Evolutionary conservation across 2,797 vertebrate species (phyloP).

Genomic region (Microctenopoma steveboyesi): DNA sequence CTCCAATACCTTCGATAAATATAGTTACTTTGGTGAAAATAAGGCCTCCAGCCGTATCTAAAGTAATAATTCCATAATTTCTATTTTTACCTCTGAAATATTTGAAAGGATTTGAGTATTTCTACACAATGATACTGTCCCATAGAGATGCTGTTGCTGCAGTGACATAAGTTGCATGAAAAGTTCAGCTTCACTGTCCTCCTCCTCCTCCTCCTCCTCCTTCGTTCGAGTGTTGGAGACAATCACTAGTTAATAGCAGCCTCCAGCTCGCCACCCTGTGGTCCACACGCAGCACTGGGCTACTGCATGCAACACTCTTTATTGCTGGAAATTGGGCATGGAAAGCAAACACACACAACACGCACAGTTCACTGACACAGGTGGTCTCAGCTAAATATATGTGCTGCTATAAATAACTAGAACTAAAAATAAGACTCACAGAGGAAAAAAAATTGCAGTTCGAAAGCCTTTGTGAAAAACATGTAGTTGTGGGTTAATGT

Average conservation of each 20-base stretch:
- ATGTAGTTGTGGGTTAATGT: constrained; percentile 60
- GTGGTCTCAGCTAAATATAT: constrained; percentile 77
- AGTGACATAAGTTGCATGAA: constrained; percentile 3
- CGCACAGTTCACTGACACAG: constrained; percentile 70
- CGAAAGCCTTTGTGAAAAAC: constrained; percentile 47
- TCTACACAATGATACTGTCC: not conserved
- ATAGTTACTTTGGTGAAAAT: too few species aligned
- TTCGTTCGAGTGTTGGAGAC: constrained; percentile 9
- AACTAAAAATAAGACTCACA: constrained; percentile 62
- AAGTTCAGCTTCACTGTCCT: constrained; percentile 9
- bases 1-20: too few species aligned
- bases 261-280: constrained; percentile 85
- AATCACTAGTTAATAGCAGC: constrained; percentile 37
- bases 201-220: not conserved
- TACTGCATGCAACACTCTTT: constrained; percentile 61
- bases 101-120: too few species aligned
- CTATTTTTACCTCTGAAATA: too few species aligned
- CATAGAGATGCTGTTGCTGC: constrained; percentile 11
- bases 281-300: constrained; percentile 71
- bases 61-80: too few species aligned
- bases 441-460: not conserved
- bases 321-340: constrained; percentile 78
- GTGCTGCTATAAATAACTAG: constrained; percentile 79
- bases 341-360: constrained; percentile 74
- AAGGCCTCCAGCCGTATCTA: too few species aligned